Conservation (phyloP, 2,888 invertebrate species). For the Synergus umbraculus region DNA sequence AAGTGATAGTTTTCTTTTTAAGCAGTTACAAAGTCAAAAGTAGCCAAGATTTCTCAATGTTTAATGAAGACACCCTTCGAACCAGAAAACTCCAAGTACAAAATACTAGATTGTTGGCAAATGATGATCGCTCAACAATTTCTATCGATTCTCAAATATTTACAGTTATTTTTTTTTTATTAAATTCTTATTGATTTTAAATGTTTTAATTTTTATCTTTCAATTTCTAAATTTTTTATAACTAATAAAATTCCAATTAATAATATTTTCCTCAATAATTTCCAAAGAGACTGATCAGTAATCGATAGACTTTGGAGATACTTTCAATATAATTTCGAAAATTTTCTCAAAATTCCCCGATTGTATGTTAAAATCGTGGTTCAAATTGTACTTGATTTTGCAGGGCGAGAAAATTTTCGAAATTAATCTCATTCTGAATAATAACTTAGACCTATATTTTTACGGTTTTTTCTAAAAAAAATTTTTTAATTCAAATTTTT, state of each 20-base stretch:
- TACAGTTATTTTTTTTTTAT: background rate
- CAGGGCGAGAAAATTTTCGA: background rate
- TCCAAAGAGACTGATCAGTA: constrained; percentile 9
- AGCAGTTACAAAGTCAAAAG: background rate
- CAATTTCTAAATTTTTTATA: background rate
- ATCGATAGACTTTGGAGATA: constrained; percentile 33
- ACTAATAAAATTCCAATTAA: background rate
- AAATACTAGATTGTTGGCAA: constrained; percentile 21
- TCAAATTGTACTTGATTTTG: constrained; percentile 17
- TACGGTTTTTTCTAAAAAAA: background rate
- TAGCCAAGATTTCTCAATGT: background rate
- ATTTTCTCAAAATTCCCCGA: background rate
- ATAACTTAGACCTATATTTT: background rate
- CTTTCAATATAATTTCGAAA: constrained; percentile 3
- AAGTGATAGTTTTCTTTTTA: constrained; percentile 13
- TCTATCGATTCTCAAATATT: constrained; percentile 34
- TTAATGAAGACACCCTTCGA: constrained; percentile 8
- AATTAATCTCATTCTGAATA: background rate
- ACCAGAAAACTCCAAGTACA: constrained; percentile 34
- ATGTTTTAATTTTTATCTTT: background rate
- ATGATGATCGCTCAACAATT: background rate
- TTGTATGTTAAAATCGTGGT: background rate
- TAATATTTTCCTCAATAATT: background rate
- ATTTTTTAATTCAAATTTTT: background rate
- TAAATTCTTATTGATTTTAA: background rate